Conservation (phyloP, 1,140 invertebrate species). For the Grapholita molesta region DNA sequence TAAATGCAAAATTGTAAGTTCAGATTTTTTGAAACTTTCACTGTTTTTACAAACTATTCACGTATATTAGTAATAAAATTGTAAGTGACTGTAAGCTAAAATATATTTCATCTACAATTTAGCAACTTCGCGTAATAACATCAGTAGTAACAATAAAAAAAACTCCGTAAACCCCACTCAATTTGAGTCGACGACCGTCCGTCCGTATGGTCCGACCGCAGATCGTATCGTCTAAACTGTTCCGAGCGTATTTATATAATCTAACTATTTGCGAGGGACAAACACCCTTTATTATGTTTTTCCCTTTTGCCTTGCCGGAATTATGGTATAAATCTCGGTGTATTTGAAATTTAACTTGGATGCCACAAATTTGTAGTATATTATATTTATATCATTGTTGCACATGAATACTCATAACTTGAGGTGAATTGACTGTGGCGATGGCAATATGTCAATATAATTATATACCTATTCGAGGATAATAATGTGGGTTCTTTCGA, state of each 20-base stretch:
- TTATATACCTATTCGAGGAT: too few species aligned
- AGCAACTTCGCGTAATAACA: constrained; percentile 31
- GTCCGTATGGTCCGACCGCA: constrained; percentile 47
- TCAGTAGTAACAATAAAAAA: constrained; percentile 38
- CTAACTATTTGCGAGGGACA: constrained; percentile 73
- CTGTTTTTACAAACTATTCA: too few species aligned
- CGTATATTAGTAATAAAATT: too few species aligned
- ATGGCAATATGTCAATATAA: too few species aligned
- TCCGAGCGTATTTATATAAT: constrained; percentile 74
- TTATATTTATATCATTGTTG: background rate
- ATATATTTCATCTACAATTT: constrained; percentile 23
- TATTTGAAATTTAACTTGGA: constrained; percentile 9
- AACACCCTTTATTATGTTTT: constrained; percentile 63
- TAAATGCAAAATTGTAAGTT: too few species aligned
- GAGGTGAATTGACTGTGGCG: too few species aligned
- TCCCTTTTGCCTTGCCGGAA: constrained; percentile 33
- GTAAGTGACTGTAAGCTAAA: background rate
- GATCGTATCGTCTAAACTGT: constrained; percentile 67
- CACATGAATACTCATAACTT: background rate
- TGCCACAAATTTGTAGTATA: background rate
- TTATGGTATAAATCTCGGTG: background rate
- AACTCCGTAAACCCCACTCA: constrained; percentile 62
- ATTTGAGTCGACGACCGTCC: constrained; percentile 54
- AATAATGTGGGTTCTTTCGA: too few species aligned
- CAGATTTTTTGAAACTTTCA: too few species aligned